Conservation (phyloP, 2,888 invertebrate genomes). For the Ferrisia virgata region DNA sequence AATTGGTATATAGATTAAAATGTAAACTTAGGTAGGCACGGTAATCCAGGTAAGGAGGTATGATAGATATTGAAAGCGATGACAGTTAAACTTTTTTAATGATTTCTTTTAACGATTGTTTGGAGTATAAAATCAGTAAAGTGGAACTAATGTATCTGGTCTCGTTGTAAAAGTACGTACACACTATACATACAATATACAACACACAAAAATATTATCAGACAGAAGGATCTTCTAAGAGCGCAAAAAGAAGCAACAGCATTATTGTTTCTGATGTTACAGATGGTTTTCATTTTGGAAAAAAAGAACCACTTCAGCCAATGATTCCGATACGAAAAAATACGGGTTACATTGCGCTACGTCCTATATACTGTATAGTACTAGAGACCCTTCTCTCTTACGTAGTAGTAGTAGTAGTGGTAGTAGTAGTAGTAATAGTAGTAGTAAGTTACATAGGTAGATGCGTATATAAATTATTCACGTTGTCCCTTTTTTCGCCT, state of each 20-base stretch:
- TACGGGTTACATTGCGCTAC: conserved; percentile 21
- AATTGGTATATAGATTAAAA: conserved; percentile 6
- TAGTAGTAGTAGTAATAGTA: too few species aligned
- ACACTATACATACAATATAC: not conserved
- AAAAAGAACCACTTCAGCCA: conserved; percentile 38
- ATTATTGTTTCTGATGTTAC: conserved; percentile 39
- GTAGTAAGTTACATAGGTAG: not conserved
- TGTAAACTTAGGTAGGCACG: not conserved
- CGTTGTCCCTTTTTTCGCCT: conserved; percentile 41
- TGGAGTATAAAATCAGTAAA: conserved; percentile 40
- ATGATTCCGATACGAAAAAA: conserved; percentile 40
- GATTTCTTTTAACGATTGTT: conserved; percentile 43
- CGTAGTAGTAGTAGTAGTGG: too few species aligned
- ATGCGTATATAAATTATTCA: conserved; percentile 38
- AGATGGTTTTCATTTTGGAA: conserved; percentile 35
- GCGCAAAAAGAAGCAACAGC: conserved; percentile 32
- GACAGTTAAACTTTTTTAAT: conserved; percentile 43
- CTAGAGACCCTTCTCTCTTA: too few species aligned
- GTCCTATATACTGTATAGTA: too few species aligned
- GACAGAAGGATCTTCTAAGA: conserved; percentile 36
- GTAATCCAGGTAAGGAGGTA: too few species aligned
- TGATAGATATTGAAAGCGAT: conserved; percentile 29
- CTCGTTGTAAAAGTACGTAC: conserved; percentile 9
- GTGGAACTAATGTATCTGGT: conserved; percentile 44
- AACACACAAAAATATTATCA: conserved; percentile 24